phyloP scores from a whole-genome alignment of 2,797 vertebrate species.

The Hyperoplus immaculatus region DNA sequence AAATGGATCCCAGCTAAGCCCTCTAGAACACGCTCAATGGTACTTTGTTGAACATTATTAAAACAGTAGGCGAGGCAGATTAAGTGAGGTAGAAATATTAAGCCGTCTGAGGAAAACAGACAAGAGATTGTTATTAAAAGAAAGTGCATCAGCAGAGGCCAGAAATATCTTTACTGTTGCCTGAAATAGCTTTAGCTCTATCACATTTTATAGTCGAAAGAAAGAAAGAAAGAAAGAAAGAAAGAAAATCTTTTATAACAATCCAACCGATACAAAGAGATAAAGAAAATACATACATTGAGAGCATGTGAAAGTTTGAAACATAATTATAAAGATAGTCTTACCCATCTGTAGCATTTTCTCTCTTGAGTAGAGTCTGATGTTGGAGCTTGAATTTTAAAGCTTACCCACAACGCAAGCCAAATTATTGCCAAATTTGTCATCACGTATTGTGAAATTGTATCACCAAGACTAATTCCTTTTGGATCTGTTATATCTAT shows the following conservation, averaged over 20 bases:
- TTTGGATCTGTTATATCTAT: not conserved
- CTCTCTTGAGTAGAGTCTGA: not conserved
- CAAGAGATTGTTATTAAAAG: constrained; percentile 55
- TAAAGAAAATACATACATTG: not conserved
- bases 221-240: no score
- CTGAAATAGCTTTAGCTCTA: constrained; percentile 46
- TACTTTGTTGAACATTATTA: not conserved
- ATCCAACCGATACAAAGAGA: not conserved
- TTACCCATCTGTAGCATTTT: not conserved
- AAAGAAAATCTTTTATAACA: no score
- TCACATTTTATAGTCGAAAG: not conserved
- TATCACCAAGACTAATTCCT: not conserved
- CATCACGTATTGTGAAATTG: not conserved
- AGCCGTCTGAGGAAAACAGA: constrained; percentile 28
- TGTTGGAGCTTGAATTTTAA: not conserved
- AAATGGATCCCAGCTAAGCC: constrained; percentile 15
- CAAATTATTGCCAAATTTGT: not conserved
- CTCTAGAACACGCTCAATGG: not conserved
- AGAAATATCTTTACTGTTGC: constrained; percentile 50
- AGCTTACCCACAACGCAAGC: no score
- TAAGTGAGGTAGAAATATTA: constrained; percentile 25
- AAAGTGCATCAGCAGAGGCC: constrained; percentile 31
- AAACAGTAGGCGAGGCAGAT: constrained; percentile 15
- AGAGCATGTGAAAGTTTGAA: not conserved
- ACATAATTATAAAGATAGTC: not conserved